phyloP scores from a whole-genome alignment of 1,140 invertebrate genomes.

The Anoplophora glabripennis region DNA sequence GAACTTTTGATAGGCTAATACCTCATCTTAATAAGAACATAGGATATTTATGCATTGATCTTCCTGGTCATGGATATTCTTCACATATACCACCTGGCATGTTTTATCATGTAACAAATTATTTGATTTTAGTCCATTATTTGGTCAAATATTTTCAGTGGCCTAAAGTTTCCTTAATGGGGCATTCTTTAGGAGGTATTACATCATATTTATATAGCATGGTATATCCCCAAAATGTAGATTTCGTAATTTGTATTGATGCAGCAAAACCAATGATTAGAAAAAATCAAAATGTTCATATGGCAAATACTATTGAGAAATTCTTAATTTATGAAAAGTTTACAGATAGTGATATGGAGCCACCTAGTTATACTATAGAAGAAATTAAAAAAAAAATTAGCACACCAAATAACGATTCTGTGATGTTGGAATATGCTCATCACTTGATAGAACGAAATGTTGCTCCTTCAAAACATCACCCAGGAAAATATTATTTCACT shows the following conservation, averaged over 20 bases:
- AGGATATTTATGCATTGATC: constrained; percentile 65
- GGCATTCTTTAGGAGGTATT: constrained; percentile 62
- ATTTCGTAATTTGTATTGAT: constrained; percentile 63
- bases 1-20: constrained; percentile 67
- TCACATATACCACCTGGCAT: constrained; percentile 62
- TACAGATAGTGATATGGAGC: constrained; percentile 48
- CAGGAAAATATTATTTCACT: constrained; percentile 61
- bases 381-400: constrained; percentile 48
- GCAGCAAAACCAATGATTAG: constrained; percentile 50
- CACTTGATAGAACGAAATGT: constrained; percentile 58
- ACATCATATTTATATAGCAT: constrained; percentile 57
- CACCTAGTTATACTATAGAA: constrained; percentile 60
- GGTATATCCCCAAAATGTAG: constrained; percentile 58
- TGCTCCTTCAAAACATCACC: constrained; percentile 53
- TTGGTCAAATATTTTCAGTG: constrained; percentile 65
- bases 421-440: constrained; percentile 26
- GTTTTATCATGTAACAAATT: constrained; percentile 59
- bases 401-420: constrained; percentile 30
- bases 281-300: constrained; percentile 31
- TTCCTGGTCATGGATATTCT: constrained; percentile 71
- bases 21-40: constrained; percentile 59
- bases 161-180: constrained; percentile 65
- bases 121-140: constrained; percentile 54
- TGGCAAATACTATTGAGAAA: constrained; percentile 48
- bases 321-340: constrained; percentile 52